phyloP scores from a whole-genome alignment of 1,140 invertebrate genomes.

The Diploscapter pachys region DNA sequence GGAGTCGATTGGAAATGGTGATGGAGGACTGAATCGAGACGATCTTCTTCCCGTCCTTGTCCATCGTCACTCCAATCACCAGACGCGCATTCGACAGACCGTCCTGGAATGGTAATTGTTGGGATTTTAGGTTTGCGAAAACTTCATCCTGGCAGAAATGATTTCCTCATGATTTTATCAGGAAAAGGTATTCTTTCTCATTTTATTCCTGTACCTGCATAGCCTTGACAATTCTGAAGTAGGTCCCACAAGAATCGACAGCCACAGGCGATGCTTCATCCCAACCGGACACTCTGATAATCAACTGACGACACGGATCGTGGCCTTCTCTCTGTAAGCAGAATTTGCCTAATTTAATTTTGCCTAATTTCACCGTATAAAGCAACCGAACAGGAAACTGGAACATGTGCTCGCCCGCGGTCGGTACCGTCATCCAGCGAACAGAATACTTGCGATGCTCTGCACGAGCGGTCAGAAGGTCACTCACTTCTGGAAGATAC shows the following conservation, averaged over 20 bases:
- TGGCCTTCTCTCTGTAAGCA: constrained; percentile 8
- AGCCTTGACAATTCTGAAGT: constrained; percentile 68
- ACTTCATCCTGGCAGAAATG: too few species aligned
- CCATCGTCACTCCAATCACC: constrained; percentile 81
- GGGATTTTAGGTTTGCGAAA: neutral
- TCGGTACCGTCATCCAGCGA: constrained; percentile 39
- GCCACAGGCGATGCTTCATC: constrained; percentile 76
- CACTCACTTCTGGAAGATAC: constrained; percentile 14
- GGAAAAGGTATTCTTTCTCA: too few species aligned
- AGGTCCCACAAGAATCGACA: constrained; percentile 88
- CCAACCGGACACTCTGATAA: constrained; percentile 85
- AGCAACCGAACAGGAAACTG: constrained; percentile 44
- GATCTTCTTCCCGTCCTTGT: constrained; percentile 86
- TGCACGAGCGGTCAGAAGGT: constrained; percentile 34
- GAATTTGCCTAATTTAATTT: neutral
- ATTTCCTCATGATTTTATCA: too few species aligned
- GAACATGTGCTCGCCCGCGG: constrained; percentile 39
- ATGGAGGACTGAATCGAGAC: constrained; percentile 90
- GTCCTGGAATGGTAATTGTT: neutral
- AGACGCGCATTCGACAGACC: constrained; percentile 64
- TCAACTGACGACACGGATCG: constrained; percentile 73
- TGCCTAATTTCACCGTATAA: constrained; percentile 9
- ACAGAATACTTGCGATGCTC: constrained; percentile 38
- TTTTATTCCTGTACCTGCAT: neutral
- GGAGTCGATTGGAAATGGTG: constrained; percentile 71